Evolutionary conservation across 2,888 invertebrate species (phyloP).

Genomic region (Notocelia uddmanniana): DNA sequence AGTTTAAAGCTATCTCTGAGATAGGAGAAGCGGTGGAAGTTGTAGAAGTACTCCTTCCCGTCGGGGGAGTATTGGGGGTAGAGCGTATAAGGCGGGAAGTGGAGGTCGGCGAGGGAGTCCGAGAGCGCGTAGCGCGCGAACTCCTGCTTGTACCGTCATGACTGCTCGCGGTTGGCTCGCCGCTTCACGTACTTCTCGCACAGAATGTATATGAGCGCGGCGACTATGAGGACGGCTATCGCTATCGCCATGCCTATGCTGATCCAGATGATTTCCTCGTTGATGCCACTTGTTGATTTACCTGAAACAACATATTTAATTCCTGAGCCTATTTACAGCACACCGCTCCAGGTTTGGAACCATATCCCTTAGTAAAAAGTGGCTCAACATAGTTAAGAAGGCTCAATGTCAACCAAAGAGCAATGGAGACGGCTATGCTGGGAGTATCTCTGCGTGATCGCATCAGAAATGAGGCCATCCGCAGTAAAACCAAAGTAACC

Average conservation of each 20-base stretch:
- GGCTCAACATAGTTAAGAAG: too few relatives aligned
- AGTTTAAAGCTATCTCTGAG: conserved; percentile 74
- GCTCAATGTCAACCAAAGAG: too few relatives aligned
- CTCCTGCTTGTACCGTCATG: conserved; percentile 87
- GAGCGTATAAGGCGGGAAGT: conserved; percentile 75
- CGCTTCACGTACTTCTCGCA: conserved; percentile 92
- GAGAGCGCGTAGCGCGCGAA: conserved; percentile 79
- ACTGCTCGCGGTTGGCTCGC: conserved; percentile 89
- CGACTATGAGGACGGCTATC: conserved; percentile 92
- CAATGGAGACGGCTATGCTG: too few relatives aligned
- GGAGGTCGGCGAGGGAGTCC: conserved; percentile 73
- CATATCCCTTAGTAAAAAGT: too few relatives aligned
- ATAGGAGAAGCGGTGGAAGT: conserved; percentile 80
- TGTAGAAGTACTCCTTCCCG: conserved; percentile 81
- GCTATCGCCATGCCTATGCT: conserved; percentile 95
- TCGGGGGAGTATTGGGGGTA: conserved; percentile 81
- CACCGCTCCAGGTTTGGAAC: neutral
- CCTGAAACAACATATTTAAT: conserved; percentile 79
- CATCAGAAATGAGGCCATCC: too few relatives aligned
- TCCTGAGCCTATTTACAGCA: neutral
- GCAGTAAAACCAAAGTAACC: too few relatives aligned
- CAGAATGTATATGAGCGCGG: conserved; percentile 93
- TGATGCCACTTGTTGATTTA: conserved; percentile 93
- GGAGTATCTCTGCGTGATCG: too few relatives aligned
- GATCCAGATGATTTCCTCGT: conserved; percentile 95